Conservation (phyloP, 92 coral and sea anemone genomes). For the Zoanthus gigantus region DNA sequence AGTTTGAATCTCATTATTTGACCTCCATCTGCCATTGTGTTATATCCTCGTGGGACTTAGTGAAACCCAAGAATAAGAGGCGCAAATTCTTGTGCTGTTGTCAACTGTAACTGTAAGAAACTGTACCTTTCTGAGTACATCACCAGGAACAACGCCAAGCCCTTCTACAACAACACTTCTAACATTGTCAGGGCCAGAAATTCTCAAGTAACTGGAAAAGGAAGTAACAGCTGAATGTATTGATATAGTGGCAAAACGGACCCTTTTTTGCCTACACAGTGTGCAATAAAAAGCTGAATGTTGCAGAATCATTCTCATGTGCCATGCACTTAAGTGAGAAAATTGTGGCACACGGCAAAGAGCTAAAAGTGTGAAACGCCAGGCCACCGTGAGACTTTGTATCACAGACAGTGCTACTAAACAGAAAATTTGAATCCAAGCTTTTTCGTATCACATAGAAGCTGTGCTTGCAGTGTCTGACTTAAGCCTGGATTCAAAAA, state of each 20-base stretch:
- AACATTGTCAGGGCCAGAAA: constrained; percentile 54
- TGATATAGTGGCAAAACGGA: constrained; percentile 52
- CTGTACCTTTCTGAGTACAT: constrained; percentile 53
- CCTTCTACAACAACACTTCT: constrained; percentile 44
- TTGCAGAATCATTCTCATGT: constrained; percentile 31
- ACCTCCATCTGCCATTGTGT: too few species aligned
- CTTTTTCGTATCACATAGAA: constrained; percentile 39
- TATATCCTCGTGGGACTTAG: too few species aligned
- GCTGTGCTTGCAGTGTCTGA: constrained; percentile 40
- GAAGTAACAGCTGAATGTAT: constrained; percentile 36
- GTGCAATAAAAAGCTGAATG: constrained; percentile 44
- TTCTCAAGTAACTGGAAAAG: constrained; percentile 50
- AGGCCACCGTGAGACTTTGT: constrained; percentile 5
- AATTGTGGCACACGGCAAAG: constrained; percentile 52
- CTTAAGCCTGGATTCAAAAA: constrained; percentile 3
- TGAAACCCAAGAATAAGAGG: too few species aligned
- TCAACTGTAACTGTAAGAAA: too few species aligned
- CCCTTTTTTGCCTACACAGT: constrained; percentile 55
- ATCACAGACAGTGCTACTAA: constrained; percentile 4
- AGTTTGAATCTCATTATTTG: too few species aligned
- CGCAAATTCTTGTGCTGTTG: too few species aligned
- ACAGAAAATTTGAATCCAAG: constrained; percentile 48
- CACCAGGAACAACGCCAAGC: constrained; percentile 46
- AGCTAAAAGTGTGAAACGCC: constrained; percentile 24
- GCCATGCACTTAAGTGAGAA: constrained; percentile 40